Evolutionary conservation across 2,113 vertebrate genomes (phyloP).

Genomic region (Calonectris borealis): DNA sequence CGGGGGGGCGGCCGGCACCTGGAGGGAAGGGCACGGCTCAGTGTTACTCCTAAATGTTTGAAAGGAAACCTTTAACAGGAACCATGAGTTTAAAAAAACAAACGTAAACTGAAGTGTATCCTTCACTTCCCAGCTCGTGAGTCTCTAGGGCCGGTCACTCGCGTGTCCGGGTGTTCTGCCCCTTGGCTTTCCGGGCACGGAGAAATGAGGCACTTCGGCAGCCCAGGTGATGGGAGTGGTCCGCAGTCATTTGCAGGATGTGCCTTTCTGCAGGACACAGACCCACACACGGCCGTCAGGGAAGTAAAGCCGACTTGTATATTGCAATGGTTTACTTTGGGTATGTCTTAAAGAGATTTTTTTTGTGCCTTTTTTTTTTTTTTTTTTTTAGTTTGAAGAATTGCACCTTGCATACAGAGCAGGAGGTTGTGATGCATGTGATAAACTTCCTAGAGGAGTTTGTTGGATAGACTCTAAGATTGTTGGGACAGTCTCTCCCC

Average conservation of each 20-base stretch:
- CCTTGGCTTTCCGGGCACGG: neutral
- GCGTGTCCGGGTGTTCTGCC: fast-evolving
- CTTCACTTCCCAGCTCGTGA: neutral
- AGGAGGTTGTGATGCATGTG: neutral
- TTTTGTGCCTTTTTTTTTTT: neutral
- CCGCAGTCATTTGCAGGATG: too few species aligned
- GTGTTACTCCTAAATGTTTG: fast-evolving
- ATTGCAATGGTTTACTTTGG: neutral
- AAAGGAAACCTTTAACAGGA: neutral
- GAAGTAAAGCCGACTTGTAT: neutral
- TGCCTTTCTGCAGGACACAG: neutral
- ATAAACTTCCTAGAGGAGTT: neutral
- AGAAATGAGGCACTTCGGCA: fast-evolving
- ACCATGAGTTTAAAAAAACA: fast-evolving
- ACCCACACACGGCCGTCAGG: neutral
- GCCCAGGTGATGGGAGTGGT: fast-evolving
- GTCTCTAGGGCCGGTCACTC: fast-evolving
- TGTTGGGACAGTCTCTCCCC: neutral
- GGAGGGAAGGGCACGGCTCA: fast-evolving
- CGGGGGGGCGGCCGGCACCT: neutral
- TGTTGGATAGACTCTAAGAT: neutral
- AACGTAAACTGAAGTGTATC: fast-evolving
- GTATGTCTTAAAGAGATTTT: neutral
- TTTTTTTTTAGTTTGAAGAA: neutral
- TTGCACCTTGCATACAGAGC: neutral